These are phyloP conservation scores for Temnothorax nylanderi DNA, from an alignment of 1,140 invertebrate species.

Conservation along the genomic window DNA sequence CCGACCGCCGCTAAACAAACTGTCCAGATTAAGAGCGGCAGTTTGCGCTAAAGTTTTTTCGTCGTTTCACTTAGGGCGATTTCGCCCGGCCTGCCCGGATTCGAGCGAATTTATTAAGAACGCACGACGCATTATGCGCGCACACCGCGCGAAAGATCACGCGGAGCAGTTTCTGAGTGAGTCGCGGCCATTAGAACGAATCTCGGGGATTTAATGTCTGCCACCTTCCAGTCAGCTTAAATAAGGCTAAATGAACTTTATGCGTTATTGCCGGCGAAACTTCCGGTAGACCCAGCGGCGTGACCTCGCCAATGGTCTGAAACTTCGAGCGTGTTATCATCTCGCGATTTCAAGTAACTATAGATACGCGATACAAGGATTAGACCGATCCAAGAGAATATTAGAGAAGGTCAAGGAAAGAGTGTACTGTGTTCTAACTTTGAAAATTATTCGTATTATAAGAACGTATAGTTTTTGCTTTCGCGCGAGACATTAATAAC, in stretches of 20 bases:
- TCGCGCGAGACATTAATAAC: neutral
- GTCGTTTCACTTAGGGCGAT: slow-evolving; percentile 72
- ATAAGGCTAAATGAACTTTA: slow-evolving; percentile 73
- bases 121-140: slow-evolving; percentile 68
- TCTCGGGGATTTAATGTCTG: slow-evolving; percentile 84
- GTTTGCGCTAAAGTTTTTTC: slow-evolving; percentile 73
- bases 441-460: neutral
- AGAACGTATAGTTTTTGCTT: neutral
- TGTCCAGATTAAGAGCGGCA: slow-evolving; percentile 72
- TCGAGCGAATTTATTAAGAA: slow-evolving; percentile 81
- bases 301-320: neutral
- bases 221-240: slow-evolving; percentile 70
- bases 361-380: neutral
- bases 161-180: slow-evolving; percentile 83
- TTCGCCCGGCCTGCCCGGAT: slow-evolving; percentile 27
- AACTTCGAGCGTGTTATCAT: neutral
- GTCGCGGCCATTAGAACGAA: slow-evolving; percentile 85
- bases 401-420: neutral
- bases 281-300: slow-evolving; percentile 38
- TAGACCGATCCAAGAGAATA: neutral
- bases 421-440: neutral
- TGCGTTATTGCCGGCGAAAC: slow-evolving; percentile 69
- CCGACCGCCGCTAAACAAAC: slow-evolving; percentile 66
- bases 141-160: slow-evolving; percentile 70
- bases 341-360: neutral